A percentile compares a stretch with the other conserved stretches of the same genome.
These are phyloP conservation scores for Pseudochirops cupreus DNA, from an alignment of 2,797 vertebrate genomes.

Conservation along the genomic window DNA sequence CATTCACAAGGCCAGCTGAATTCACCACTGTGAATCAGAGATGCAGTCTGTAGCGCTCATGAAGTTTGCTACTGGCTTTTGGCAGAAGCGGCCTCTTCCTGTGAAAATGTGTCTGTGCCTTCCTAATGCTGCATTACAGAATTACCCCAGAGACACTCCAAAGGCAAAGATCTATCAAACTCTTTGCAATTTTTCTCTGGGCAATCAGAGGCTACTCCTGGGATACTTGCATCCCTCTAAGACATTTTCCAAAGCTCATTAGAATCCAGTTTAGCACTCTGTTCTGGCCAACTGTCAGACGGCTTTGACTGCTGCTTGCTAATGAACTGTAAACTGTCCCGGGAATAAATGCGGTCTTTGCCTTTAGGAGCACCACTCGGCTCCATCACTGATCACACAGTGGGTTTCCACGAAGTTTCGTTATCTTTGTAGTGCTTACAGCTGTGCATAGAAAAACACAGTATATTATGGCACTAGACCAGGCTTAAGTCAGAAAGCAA, in stretches of 20 bases:
- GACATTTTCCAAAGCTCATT: constrained; percentile 80
- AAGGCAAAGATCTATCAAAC: constrained; percentile 65
- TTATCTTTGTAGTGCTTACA: constrained; percentile 55
- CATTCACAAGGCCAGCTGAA: neutral
- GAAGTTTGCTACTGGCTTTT: constrained; percentile 35
- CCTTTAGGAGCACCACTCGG: neutral
- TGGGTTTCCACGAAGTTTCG: neutral
- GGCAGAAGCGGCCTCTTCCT: constrained; percentile 28
- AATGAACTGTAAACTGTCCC: constrained; percentile 76
- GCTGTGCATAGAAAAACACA: neutral
- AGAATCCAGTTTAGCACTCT: constrained; percentile 76
- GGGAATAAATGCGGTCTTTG: constrained; percentile 75
- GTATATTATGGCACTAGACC: constrained; percentile 19
- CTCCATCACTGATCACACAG: constrained; percentile 20
- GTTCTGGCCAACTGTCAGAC: constrained; percentile 78
- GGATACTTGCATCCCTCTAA: constrained; percentile 71
- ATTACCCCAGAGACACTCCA: constrained; percentile 48
- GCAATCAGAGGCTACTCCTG: constrained; percentile 65
- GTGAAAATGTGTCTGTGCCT: constrained; percentile 42
- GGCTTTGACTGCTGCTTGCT: constrained; percentile 70
- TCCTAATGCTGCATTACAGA: neutral
- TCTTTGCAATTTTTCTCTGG: constrained; percentile 68
- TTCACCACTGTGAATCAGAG: neutral
- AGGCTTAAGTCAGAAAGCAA: neutral
- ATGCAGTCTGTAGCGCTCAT: neutral